Base-by-base conservation (phyloP, 2,113 vertebrate genomes). In the Ellobius talpinus region DNA sequence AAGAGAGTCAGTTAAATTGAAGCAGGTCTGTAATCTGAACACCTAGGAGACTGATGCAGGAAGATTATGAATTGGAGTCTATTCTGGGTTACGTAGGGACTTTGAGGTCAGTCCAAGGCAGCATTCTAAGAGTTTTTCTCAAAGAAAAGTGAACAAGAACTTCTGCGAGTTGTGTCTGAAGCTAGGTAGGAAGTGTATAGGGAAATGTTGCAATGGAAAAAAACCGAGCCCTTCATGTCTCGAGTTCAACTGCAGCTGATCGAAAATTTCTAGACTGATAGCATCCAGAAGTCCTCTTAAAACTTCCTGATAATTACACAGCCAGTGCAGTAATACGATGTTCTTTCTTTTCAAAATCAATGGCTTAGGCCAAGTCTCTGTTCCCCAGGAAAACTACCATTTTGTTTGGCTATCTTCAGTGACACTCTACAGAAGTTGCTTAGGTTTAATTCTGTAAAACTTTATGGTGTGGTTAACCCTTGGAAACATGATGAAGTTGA, bases 331-430 rank as follows among this genome's bases (percentile, higher is more conserved):
- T 26, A 78, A 79, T 31, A 78, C 45, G 39, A 73, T 84, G 39
- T 14, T 81, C 21, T 65, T 63, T 13, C 39, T 70, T 90, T 81
- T 96, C 47, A 52, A 85, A 96, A 63, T 73, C 88, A 93, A 39
- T n/a, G 7, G 33, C 21, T n/a, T n/a, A n/a, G 21, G 45, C 16
- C 29, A 95, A 84, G 76, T 14, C 42, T 70, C 13, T 86, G 10
- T 90, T 93, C 13, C 50, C 61, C 42, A 52, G 33, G 26, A 72
- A 19, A 81, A 63, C 73, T 33, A 29, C 31, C 23, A 85, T 61
- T 95, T 93, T 90, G 23, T 1, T 86, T 76, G 66, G 61, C 31
- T 74, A 2, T 72, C 16, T 74, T 9, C 19, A 65, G 66, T 87
- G n/a, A 3, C 63, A 72, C 63, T 82, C 52, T 24, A 14, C 36